Percentiles rank a stretch among this genome's conserved stretches.
Conservation (phyloP, 2,888 invertebrate species). For the Kryphioiulus occultus region DNA sequence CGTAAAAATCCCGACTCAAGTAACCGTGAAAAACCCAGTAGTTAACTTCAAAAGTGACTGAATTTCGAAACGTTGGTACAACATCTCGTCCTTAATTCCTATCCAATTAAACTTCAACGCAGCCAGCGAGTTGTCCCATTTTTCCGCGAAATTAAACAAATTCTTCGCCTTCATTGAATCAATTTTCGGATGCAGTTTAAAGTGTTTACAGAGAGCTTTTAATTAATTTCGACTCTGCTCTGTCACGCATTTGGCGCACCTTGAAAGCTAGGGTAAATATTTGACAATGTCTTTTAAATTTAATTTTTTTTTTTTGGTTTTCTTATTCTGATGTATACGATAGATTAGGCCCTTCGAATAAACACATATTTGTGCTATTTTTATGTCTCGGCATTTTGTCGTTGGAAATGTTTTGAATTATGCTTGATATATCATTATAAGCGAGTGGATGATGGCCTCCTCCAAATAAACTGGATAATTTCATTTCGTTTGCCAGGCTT, state of each 20-base stretch:
- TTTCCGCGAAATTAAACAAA: slow-evolving; percentile 10
- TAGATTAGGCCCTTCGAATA: neutral
- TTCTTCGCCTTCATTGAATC: slow-evolving; percentile 2
- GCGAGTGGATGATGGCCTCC: neutral
- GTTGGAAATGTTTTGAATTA: neutral
- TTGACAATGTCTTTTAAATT: neutral
- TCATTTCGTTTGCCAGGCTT: neutral
- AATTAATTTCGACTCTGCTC: neutral
- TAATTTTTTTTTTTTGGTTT: neutral
- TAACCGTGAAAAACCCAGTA: no score
- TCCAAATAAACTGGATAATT: neutral
- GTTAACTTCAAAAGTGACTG: no score
- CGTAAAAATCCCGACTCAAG: no score
- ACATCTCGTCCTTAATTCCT: slow-evolving; percentile 16
- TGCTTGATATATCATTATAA: neutral
- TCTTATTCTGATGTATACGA: neutral
- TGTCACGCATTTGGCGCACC: neutral
- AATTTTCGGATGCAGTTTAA: neutral
- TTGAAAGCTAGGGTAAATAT: neutral
- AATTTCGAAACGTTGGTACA: no score
- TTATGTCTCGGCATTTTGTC: neutral
- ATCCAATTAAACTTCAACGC: neutral
- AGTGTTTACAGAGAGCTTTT: neutral
- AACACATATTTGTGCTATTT: neutral
- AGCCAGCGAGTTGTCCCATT: neutral